Evolutionary conservation across 2,797 vertebrate genomes (phyloP), one percentile per base, ranked within the genome.

Genomic region (Diplodus puntazzo): DNA sequence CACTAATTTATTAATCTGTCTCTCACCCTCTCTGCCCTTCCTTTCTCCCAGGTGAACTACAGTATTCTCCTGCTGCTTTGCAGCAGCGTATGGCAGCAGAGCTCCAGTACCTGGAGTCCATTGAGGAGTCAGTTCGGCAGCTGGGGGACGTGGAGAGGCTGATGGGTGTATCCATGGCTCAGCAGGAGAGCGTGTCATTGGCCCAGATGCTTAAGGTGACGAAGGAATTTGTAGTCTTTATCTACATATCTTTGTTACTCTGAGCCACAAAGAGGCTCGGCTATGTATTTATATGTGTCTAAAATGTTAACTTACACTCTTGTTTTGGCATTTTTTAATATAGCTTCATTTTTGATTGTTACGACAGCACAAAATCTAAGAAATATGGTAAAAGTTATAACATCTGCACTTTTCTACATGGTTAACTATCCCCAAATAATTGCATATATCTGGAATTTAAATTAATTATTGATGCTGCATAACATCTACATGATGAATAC

Each of bases 171-270:
- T 96, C 97, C 2, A 93, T 98, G 65, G 98, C 98, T 67, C 97
- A 99, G 80, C 97, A 99, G 88, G 98, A 99, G 89, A 98, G 93
- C 0, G 96, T 96, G 6, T 96, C 97, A 23, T 89, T 99, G 77
- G 96, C 97, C 83, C 97, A 99, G 87, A 97, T 99, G 87, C 96
- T 99, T n/a, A 98, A 98, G 97, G 98, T 99, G 92, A 81, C 27
- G 25, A 21, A 68, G 49, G 23, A 18, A 60, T 63, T 83, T 39
- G 39, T 39, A 39, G 39, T 39, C 39, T 39, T 39, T 39, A 39
- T 39, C 39, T 39, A 39, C 10, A 11, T 39, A 39, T 39, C 39
- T 39, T 39, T 68, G 17, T 34, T 50, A 9, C 42, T 46, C 12
- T 43, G 2, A 59, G 20, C 48, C 43, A 13, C 54, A 17, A 16